Percentiles rank a stretch among this genome's conserved stretches.
Conservation (phyloP, 2,888 invertebrate genomes). For the Scaptodrosophila latifasciaeformis region DNA sequence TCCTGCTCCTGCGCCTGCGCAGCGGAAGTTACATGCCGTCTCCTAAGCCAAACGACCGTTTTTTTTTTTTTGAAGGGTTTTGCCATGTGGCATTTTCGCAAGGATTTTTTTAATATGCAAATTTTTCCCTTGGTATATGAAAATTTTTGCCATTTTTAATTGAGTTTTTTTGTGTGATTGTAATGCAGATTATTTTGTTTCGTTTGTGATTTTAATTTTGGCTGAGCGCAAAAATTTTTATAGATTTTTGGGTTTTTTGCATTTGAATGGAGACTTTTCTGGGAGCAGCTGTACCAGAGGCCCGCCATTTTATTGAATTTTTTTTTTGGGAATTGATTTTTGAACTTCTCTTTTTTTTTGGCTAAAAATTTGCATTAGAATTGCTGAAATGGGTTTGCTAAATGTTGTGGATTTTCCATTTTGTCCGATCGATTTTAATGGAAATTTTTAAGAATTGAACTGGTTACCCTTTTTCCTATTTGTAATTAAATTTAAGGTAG, state of each 20-base stretch:
- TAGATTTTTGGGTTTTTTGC: constrained; percentile 54
- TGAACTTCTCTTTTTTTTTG: constrained; percentile 8
- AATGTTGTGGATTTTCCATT: constrained; percentile 9
- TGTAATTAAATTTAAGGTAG: too few relatives aligned
- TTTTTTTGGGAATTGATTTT: constrained; percentile 9
- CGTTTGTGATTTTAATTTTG: constrained; percentile 53
- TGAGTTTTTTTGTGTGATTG: constrained; percentile 61
- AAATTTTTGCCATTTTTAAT: constrained; percentile 55
- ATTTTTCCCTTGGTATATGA: constrained; percentile 36
- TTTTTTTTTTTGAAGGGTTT: constrained; percentile 37
- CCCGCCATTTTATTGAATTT: constrained; percentile 34
- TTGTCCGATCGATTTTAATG: too few relatives aligned
- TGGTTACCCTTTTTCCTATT: too few relatives aligned
- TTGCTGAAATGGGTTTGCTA: constrained; percentile 23
- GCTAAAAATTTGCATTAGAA: constrained; percentile 33
- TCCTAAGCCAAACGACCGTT: constrained; percentile 19
- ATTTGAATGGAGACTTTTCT: constrained; percentile 49
- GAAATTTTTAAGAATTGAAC: too few relatives aligned
- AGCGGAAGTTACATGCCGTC: constrained; percentile 54
- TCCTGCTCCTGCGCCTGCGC: constrained; percentile 34
- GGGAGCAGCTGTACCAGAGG: constrained; percentile 48
- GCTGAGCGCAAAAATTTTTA: constrained; percentile 45
- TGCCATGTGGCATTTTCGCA: constrained; percentile 44
- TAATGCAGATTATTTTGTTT: constrained; percentile 69
- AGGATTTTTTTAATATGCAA: constrained; percentile 55